phyloP scores from a whole-genome alignment of 1,140 invertebrate species.

The Hylyphantes graminicola region DNA sequence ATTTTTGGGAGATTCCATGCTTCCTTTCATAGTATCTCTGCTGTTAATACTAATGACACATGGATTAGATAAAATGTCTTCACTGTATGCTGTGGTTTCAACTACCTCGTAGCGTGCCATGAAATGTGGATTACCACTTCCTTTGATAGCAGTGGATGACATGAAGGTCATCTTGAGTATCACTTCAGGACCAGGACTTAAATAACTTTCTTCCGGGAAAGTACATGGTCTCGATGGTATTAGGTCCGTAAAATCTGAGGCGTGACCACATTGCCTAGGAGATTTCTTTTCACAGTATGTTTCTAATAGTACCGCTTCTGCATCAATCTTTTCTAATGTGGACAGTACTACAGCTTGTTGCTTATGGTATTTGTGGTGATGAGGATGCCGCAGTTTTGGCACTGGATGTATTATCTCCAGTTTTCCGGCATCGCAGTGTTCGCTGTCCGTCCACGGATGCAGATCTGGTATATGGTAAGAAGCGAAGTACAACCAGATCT shows the following conservation, averaged over 20 bases:
- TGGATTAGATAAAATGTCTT: background rate
- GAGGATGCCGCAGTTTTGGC: constrained; percentile 25
- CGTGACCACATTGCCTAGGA: constrained; percentile 59
- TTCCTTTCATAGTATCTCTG: constrained; percentile 12
- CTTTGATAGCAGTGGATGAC: constrained; percentile 36
- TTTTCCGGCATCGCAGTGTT: constrained; percentile 59
- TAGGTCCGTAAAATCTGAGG: constrained; percentile 52
- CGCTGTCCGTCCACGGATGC: constrained; percentile 51
- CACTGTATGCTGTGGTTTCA: constrained; percentile 18
- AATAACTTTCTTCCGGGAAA: constrained; percentile 60
- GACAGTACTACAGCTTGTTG: background rate
- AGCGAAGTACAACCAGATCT: constrained; percentile 86
- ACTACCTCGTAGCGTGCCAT: constrained; percentile 61
- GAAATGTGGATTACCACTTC: constrained; percentile 40
- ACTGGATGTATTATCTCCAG: constrained; percentile 54
- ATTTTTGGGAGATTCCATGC: constrained; percentile 55
- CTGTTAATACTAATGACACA: constrained; percentile 25
- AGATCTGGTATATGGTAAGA: constrained; percentile 60
- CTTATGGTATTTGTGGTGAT: constrained; percentile 11
- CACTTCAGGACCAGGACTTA: constrained; percentile 59
- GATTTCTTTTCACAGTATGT: constrained; percentile 60
- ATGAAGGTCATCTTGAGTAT: constrained; percentile 44
- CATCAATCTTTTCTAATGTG: background rate
- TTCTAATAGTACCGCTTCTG: background rate
- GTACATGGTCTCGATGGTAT: constrained; percentile 58